A percentile compares a stretch with the other conserved stretches of the same genome.
phyloP scores from a whole-genome alignment of 2,888 invertebrate genomes.

The Liodrosophila aerea region DNA sequence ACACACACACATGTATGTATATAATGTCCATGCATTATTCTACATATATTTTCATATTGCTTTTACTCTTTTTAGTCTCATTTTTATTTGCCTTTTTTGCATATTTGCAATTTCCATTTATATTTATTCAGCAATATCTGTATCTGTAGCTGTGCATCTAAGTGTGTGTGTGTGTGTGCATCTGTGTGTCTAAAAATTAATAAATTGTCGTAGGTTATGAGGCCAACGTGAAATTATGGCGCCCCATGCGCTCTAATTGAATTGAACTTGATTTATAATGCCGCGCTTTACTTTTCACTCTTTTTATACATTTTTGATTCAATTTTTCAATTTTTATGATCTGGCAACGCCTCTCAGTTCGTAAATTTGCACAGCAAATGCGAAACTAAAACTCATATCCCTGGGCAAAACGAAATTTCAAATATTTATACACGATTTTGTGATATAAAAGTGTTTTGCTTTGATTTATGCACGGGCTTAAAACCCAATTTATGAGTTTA shows the following conservation, averaged over 20 bases:
- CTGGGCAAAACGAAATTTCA: conserved; percentile 9
- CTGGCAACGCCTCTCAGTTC: conserved; percentile 37
- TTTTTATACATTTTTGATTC: conserved; percentile 20
- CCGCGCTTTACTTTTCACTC: conserved; percentile 45
- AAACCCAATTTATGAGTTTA: conserved; percentile 39
- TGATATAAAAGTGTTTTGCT: conserved; percentile 18
- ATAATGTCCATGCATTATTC: conserved; percentile 15
- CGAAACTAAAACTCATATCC: conserved; percentile 20
- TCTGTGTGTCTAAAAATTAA: conserved; percentile 43
- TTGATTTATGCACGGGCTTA: conserved; percentile 51
- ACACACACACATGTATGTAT: conserved; percentile 5
- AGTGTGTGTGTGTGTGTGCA: neutral
- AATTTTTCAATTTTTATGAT: conserved; percentile 43
- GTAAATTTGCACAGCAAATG: conserved; percentile 37
- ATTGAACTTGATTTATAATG: conserved; percentile 74
- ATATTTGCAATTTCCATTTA: conserved; percentile 49
- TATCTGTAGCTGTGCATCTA: neutral
- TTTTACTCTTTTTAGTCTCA: conserved; percentile 43
- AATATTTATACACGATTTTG: no score
- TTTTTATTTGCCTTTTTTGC: conserved; percentile 32
- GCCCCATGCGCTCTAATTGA: conserved; percentile 65
- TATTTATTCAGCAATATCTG: conserved; percentile 24
- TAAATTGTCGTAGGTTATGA: conserved; percentile 76
- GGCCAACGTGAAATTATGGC: conserved; percentile 56
- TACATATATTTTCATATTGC: conserved; percentile 35